These are phyloP conservation scores for Mormyrus lacerda DNA, from an alignment of 2,113 vertebrate species.

Conservation along the genomic window DNA sequence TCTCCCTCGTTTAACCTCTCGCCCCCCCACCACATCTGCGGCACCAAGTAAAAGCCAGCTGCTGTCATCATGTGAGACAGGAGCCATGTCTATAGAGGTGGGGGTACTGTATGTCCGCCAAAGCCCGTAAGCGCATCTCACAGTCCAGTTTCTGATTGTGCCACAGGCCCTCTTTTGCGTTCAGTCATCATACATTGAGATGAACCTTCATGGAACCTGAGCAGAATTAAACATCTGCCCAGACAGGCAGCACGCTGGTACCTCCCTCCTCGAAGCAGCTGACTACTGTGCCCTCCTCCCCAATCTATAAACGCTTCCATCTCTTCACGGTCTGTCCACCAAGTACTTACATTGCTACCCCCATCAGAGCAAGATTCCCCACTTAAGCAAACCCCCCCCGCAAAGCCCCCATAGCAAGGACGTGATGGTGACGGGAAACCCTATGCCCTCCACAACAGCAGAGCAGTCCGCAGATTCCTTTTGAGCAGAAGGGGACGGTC, in stretches of 20 bases:
- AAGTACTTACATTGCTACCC: slow-evolving; percentile 21
- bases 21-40: neutral
- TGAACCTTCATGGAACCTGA: neutral
- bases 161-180: neutral
- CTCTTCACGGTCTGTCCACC: neutral
- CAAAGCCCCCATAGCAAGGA: neutral
- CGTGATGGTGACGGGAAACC: neutral
- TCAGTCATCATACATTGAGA: neutral
- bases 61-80: neutral
- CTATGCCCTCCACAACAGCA: neutral
- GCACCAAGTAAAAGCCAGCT: neutral
- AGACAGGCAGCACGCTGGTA: neutral
- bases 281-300: neutral
- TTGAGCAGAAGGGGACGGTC: neutral
- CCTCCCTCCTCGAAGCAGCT: neutral
- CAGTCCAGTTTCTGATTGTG: neutral
- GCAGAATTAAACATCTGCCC: neutral
- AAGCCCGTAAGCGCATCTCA: neutral
- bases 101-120: neutral
- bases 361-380: neutral
- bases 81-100: neutral
- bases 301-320: slow-evolving; percentile 22
- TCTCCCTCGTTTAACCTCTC: neutral
- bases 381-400: neutral
- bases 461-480: neutral